Evolutionary conservation across 2,113 vertebrate genomes (phyloP).

Genomic region (Pteruthius melanotis): DNA sequence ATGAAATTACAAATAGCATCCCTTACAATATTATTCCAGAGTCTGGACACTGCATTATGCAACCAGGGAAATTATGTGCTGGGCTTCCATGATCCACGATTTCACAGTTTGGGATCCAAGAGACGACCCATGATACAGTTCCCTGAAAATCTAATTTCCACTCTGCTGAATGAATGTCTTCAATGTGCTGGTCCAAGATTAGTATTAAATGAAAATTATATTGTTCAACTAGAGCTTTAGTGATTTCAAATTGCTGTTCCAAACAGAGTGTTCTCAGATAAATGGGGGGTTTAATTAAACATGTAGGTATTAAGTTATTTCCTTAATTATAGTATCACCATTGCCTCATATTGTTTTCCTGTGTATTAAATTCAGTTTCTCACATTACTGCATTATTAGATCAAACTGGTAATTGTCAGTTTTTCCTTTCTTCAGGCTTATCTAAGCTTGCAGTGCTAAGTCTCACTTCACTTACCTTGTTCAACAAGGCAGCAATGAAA

Average conservation of each 20-base stretch:
- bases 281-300: neutral
- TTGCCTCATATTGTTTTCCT: neutral
- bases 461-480: neutral
- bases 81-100: neutral
- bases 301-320: constrained; percentile 41
- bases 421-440: constrained; percentile 19
- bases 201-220: constrained; percentile 8
- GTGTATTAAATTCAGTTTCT: constrained; percentile 16
- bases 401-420: constrained; percentile 22
- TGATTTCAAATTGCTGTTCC: constrained; percentile 23
- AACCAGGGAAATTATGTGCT: neutral
- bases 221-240: neutral
- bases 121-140: neutral
- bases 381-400: neutral
- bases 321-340: constrained; percentile 43
- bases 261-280: constrained; percentile 23
- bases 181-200: neutral
- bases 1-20: neutral
- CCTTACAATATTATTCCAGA: neutral
- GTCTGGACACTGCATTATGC: neutral
- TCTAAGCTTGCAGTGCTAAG: neutral
- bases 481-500: neutral
- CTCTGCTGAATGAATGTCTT: neutral
- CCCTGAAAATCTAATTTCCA: neutral
- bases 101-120: neutral